A percentile compares a stretch with the other conserved stretches of the same genome.
Evolutionary conservation across 2,113 vertebrate species (phyloP).

Genomic region (Aplodontia rufa): DNA sequence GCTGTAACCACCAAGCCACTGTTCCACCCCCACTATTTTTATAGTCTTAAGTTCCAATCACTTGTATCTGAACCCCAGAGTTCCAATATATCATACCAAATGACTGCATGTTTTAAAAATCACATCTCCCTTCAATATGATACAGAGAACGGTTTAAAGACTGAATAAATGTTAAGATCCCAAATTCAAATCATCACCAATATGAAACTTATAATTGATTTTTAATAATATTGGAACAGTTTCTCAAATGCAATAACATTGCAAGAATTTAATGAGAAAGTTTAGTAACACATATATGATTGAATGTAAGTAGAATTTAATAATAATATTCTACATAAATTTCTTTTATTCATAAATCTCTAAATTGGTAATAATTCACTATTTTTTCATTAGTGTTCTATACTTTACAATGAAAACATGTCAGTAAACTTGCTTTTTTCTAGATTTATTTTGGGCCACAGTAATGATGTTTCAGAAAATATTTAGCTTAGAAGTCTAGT

Average conservation of each 20-base stretch:
- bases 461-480: background rate
- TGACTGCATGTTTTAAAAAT: background rate
- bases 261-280: background rate
- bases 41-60: background rate
- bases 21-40: too few relatives aligned
- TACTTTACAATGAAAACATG: slow-evolving; percentile 13
- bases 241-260: background rate
- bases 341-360: background rate
- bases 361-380: background rate
- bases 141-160: background rate
- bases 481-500: background rate
- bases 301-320: background rate
- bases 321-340: background rate
- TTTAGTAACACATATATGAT: background rate
- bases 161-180: background rate
- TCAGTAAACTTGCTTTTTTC: slow-evolving; percentile 1
- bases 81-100: background rate
- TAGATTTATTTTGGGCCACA: background rate
- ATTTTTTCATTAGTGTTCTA: background rate
- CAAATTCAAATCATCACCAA: background rate
- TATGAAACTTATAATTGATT: background rate
- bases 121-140: background rate
- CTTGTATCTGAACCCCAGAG: background rate
- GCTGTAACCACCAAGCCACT: too few relatives aligned
- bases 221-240: background rate